phyloP scores from a whole-genome alignment of 2,113 vertebrate genomes.

The Vicugna pacos region DNA sequence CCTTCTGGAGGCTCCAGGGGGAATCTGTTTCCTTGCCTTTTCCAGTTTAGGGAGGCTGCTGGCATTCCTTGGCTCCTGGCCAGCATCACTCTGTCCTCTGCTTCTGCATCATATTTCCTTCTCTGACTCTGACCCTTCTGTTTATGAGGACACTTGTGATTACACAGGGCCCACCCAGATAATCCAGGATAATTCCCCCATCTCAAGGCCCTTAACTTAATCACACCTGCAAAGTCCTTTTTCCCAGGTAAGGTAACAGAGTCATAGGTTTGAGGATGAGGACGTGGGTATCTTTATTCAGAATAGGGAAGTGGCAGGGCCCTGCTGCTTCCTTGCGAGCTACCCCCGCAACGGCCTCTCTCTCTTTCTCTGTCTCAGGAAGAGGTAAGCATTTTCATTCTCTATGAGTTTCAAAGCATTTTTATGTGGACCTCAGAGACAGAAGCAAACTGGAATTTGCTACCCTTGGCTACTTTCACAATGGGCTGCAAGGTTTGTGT shows the following conservation, averaged over 20 bases:
- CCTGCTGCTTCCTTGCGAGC: background rate
- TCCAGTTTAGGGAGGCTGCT: background rate
- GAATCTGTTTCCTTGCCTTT: background rate
- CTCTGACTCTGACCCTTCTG: background rate
- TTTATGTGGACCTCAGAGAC: background rate
- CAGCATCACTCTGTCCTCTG: background rate
- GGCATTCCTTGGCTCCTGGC: background rate
- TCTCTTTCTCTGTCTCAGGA: background rate
- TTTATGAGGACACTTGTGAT: background rate
- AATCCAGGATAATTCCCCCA: background rate
- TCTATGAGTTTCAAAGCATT: background rate
- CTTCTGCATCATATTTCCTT: background rate
- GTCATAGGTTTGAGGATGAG: background rate
- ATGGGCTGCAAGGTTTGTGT: background rate
- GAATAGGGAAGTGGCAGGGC: background rate
- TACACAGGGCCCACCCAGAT: background rate
- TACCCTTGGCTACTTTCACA: background rate
- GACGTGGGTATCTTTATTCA: background rate
- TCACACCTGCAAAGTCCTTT: background rate
- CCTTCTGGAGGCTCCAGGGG: background rate
- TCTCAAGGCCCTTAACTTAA: constrained; percentile 4
- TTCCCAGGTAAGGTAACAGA: background rate
- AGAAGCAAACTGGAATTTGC: background rate
- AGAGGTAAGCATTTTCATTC: background rate
- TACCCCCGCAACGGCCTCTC: background rate